Conservation (phyloP, 2,888 invertebrate genomes). For the Herminia tarsipennalis region DNA sequence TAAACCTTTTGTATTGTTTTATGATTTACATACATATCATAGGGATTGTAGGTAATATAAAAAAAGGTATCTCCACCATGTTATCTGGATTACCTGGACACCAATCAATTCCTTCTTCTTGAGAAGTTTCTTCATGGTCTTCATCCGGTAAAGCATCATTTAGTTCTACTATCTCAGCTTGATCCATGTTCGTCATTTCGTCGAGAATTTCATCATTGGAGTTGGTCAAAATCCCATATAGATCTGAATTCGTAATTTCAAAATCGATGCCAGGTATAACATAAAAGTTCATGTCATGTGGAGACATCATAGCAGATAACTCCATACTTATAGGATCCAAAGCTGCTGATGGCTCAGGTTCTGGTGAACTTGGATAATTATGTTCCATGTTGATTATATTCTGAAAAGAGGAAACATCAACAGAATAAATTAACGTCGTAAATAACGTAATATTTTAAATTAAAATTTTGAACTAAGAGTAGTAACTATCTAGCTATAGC, state of each 20-base stretch:
- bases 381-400: neutral
- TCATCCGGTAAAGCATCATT: slow-evolving; percentile 2
- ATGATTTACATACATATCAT: too few relatives aligned
- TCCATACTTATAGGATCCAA: neutral
- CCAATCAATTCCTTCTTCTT: neutral
- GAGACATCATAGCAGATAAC: slow-evolving; percentile 2
- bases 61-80: too few relatives aligned
- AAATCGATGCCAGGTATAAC: slow-evolving; percentile 1
- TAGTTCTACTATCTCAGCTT: neutral
- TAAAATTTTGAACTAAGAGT: too few relatives aligned
- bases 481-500: too few relatives aligned
- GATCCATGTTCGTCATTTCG: slow-evolving; percentile 2
- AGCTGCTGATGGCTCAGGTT: slow-evolving; percentile 1
- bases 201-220: neutral
- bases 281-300: slow-evolving; percentile 1
- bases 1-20: too few relatives aligned
- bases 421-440: too few relatives aligned
- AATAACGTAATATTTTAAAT: too few relatives aligned
- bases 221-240: slow-evolving; percentile 1
- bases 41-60: too few relatives aligned
- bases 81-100: neutral
- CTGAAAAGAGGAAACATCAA: neutral
- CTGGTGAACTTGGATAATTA: neutral
- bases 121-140: slow-evolving; percentile 1
- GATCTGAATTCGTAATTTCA: neutral